These are phyloP conservation scores for Fundulus diaphanus DNA, from an alignment of 2,797 vertebrate species.

Conservation along the genomic window DNA sequence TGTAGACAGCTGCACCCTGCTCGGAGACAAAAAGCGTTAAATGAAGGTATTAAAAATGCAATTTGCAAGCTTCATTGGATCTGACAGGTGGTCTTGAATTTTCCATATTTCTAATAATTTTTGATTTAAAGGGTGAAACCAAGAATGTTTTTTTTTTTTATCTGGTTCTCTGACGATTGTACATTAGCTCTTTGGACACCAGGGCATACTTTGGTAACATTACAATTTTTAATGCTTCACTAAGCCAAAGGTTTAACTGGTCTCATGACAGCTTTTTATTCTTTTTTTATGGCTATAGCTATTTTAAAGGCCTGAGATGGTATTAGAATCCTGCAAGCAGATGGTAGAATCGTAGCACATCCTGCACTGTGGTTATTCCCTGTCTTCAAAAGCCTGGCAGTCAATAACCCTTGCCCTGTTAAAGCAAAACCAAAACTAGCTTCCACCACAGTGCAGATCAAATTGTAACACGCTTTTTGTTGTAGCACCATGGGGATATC, in stretches of 20 bases:
- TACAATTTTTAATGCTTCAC: slow-evolving; percentile 6
- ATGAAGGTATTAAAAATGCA: slow-evolving; percentile 20
- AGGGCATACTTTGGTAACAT: slow-evolving; percentile 2
- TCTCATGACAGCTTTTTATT: neutral
- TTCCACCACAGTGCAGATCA: slow-evolving; percentile 34
- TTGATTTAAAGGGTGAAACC: slow-evolving; percentile 14
- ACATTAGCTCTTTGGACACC: slow-evolving; percentile 1
- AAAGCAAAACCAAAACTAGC: slow-evolving; percentile 34
- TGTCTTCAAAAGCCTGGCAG: slow-evolving; percentile 47
- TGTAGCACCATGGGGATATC: slow-evolving; percentile 52
- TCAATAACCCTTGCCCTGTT: slow-evolving; percentile 26
- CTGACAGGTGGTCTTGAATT: slow-evolving; percentile 11
- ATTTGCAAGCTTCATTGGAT: slow-evolving; percentile 28
- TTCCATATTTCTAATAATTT: slow-evolving; percentile 13
- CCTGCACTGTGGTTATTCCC: slow-evolving; percentile 36
- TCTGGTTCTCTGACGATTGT: slow-evolving; percentile 12
- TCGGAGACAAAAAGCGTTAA: slow-evolving; percentile 16
- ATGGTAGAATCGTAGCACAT: slow-evolving; percentile 16
- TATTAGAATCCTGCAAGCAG: neutral
- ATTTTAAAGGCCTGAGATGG: neutral
- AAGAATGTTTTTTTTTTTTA: slow-evolving; percentile 22
- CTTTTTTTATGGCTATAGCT: neutral
- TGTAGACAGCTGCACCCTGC: slow-evolving; percentile 38
- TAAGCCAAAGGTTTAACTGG: neutral
- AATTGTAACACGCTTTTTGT: slow-evolving; percentile 41